Conservation (phyloP, 2,888 invertebrate genomes). For the Euclidia mi region DNA sequence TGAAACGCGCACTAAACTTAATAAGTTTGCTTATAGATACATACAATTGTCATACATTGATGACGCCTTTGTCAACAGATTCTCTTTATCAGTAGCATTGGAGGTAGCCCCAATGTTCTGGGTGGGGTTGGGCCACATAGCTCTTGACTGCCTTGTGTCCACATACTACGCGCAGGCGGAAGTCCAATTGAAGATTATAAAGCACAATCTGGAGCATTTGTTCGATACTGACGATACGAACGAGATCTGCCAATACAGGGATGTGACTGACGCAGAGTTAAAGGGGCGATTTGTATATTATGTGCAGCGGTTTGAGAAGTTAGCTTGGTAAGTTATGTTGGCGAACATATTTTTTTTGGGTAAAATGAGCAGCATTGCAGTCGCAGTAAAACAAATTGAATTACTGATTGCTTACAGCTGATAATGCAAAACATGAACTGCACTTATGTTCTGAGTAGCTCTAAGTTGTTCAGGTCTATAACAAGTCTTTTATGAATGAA, state of each 20-base stretch:
- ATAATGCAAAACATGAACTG: no score
- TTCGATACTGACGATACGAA: constrained; percentile 32
- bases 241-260: constrained; percentile 36
- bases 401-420: no score
- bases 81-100: constrained; percentile 41
- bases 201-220: constrained; percentile 60
- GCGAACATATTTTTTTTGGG: background rate
- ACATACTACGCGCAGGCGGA: constrained; percentile 65
- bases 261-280: constrained; percentile 47
- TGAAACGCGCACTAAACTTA: no score
- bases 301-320: constrained; percentile 62
- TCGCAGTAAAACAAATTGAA: no score
- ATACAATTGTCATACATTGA: background rate
- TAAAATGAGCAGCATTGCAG: no score
- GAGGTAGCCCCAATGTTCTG: constrained; percentile 53
- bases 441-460: no score
- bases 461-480: no score
- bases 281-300: constrained; percentile 53
- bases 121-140: constrained; percentile 61
- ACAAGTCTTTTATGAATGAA: no score
- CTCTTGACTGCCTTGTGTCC: constrained; percentile 57
- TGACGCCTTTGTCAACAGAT: constrained; percentile 52
- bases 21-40: no score
- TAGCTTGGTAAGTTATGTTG: constrained; percentile 57
- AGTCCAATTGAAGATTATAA: constrained; percentile 66